A percentile compares a stretch with the other conserved stretches of the same genome.
Evolutionary conservation across 2,888 invertebrate species (phyloP).

Genomic region (Taphrorychus bicolor): DNA sequence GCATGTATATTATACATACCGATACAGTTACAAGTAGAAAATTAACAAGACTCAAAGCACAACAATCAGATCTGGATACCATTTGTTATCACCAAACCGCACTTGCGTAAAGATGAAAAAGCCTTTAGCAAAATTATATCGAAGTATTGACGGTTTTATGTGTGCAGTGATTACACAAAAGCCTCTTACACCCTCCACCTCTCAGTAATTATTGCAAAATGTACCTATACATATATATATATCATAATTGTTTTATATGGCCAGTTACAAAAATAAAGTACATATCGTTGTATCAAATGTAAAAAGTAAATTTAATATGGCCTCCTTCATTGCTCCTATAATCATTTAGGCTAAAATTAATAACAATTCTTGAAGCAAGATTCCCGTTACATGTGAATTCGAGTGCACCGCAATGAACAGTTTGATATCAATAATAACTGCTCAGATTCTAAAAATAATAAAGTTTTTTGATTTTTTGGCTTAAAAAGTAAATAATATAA

Average conservation of each 20-base stretch:
- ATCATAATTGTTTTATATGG: not conserved
- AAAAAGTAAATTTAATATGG: slow-evolving; percentile 1
- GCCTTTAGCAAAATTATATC: not conserved
- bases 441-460: too few relatives aligned
- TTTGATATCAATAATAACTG: not conserved
- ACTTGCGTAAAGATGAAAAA: not conserved
- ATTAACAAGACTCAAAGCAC: not conserved
- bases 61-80: not conserved
- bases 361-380: not conserved
- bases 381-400: not conserved
- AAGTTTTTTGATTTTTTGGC: too few relatives aligned
- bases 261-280: not conserved
- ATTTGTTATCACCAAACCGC: not conserved
- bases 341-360: not conserved
- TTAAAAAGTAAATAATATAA: not conserved
- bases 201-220: not conserved
- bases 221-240: too few relatives aligned
- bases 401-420: not conserved
- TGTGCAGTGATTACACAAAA: too few relatives aligned
- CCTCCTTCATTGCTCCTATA: not conserved
- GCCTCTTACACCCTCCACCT: too few relatives aligned
- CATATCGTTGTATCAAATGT: slow-evolving; percentile 1
- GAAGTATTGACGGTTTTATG: too few relatives aligned
- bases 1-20: not conserved
- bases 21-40: not conserved